A percentile compares a stretch with the other conserved stretches of the same genome.
These are phyloP conservation scores for Tachina grossa DNA, from an alignment of 2,888 invertebrate genomes.

Conservation along the genomic window DNA sequence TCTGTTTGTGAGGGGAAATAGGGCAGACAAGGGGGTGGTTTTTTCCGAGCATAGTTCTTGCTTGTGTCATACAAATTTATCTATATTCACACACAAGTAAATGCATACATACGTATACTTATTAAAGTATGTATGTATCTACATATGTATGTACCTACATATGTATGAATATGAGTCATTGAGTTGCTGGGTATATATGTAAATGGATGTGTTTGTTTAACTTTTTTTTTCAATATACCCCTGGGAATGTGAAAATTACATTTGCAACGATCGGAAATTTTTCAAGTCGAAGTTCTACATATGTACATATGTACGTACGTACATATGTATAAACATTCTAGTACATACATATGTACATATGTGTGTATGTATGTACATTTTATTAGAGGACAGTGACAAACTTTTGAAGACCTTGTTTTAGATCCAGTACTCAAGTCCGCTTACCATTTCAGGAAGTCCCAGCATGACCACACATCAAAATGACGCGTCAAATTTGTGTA, in stretches of 20 bases:
- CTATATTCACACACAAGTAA: background rate
- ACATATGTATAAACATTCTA: too few species aligned
- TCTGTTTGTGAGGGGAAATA: background rate
- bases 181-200: conserved; percentile 38
- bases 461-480: too few species aligned
- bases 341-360: conserved; percentile 20
- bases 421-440: too few species aligned
- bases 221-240: background rate
- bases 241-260: conserved; percentile 9
- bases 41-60: background rate
- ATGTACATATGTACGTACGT: background rate
- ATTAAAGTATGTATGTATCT: too few species aligned
- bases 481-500: too few species aligned
- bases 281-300: background rate
- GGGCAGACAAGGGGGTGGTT: conserved; percentile 16
- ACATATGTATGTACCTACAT: background rate
- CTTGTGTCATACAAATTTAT: background rate
- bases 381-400: too few species aligned
- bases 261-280: background rate
- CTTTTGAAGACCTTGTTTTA: too few species aligned
- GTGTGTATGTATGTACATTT: conserved; percentile 1
- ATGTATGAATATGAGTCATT: conserved; percentile 5
- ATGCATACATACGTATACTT: too few species aligned
- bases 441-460: too few species aligned
- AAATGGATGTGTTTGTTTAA: background rate